Evolutionary conservation across 2,113 vertebrate genomes (phyloP).

Genomic region (Ammospiza nelsoni): DNA sequence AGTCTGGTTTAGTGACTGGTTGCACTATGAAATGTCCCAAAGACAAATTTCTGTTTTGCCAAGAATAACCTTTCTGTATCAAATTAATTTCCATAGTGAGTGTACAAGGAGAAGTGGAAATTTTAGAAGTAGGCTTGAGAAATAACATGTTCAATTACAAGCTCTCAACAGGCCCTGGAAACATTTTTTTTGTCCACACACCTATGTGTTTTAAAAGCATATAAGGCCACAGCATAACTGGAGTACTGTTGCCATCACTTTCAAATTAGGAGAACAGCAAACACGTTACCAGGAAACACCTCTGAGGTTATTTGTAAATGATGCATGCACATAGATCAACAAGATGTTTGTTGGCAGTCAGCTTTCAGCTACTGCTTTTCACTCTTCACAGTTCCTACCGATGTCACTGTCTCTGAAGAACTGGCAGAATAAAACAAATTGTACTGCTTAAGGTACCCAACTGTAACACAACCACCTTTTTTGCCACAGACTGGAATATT

Average conservation of each 20-base stretch:
- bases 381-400: neutral
- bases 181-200: neutral
- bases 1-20: conserved; percentile 33
- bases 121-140: conserved; percentile 31
- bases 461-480: neutral
- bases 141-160: neutral
- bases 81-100: conserved; percentile 44
- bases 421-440: neutral
- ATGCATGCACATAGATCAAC: neutral
- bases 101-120: conserved; percentile 20
- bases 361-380: neutral
- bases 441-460: neutral
- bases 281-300: neutral
- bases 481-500: neutral
- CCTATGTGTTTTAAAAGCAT: neutral
- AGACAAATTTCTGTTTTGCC: conserved; percentile 40
- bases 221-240: neutral
- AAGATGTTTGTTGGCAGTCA: neutral
- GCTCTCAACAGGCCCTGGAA: neutral
- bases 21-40: conserved; percentile 39
- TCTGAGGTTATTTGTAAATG: neutral
- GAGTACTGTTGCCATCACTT: neutral
- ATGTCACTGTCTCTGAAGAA: neutral
- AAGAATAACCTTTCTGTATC: conserved; percentile 60
- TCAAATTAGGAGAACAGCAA: neutral